Conservation (phyloP, 2,888 invertebrate species). For the Saturnia pavonia region DNA sequence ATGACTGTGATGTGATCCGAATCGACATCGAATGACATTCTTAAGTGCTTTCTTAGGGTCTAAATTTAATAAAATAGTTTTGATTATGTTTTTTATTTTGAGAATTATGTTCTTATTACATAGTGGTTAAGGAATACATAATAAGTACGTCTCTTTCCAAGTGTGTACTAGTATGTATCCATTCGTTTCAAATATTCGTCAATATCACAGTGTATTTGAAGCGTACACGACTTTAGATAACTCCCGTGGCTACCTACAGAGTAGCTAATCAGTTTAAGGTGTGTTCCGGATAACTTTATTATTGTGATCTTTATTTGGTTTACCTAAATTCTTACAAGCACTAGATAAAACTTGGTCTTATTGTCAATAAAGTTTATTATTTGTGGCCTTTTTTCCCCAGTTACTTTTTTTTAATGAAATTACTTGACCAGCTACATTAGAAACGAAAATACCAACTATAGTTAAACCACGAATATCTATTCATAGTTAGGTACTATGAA, state of each 20-base stretch:
- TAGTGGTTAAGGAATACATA: neutral
- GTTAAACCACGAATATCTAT: too few relatives aligned
- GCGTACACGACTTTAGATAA: slow-evolving; percentile 32
- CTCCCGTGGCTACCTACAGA: slow-evolving; percentile 17
- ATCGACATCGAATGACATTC: too few relatives aligned
- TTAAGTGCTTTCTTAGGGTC: too few relatives aligned
- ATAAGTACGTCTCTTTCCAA: neutral
- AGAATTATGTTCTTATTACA: neutral
- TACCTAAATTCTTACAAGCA: slow-evolving; percentile 12
- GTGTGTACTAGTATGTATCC: neutral
- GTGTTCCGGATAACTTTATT: slow-evolving; percentile 14
- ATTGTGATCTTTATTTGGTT: slow-evolving; percentile 16
- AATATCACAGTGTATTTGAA: slow-evolving; percentile 26
- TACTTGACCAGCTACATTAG: too few relatives aligned
- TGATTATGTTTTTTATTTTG: too few relatives aligned
- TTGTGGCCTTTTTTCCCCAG: neutral
- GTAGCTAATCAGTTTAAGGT: slow-evolving; percentile 11
- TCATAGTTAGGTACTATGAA: too few relatives aligned
- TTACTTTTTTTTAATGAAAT: too few relatives aligned
- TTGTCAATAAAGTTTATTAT: neutral
- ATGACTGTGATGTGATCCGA: too few relatives aligned
- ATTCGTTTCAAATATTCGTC: slow-evolving; percentile 12
- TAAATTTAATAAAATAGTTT: too few relatives aligned
- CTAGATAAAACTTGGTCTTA: neutral
- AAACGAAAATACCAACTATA: too few relatives aligned